Evolutionary conservation across 2,113 vertebrate species (phyloP).

Genomic region (Zeus faber): DNA sequence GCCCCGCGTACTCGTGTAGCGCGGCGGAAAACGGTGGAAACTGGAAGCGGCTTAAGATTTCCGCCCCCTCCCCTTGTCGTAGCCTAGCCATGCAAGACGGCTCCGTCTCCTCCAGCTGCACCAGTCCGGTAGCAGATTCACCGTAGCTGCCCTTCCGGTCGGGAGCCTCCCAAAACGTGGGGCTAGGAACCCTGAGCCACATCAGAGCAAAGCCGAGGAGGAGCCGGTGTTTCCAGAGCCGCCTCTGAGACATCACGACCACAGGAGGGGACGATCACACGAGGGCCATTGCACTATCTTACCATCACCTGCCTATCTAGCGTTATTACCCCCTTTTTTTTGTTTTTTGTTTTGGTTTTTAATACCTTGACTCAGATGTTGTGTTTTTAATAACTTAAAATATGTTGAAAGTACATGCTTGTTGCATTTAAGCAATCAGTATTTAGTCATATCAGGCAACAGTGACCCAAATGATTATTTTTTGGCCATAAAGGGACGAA

Average conservation of each 20-base stretch:
- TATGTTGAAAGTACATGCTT: conserved; percentile 6
- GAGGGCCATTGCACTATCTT: conserved; percentile 36
- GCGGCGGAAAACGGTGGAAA: conserved; percentile 19
- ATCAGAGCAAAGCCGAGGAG: too few relatives aligned
- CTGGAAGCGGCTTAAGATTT: conserved; percentile 14
- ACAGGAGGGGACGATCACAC: not conserved
- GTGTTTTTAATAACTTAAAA: too few relatives aligned
- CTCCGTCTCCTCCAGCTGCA: conserved; percentile 63
- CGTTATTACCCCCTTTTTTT: too few relatives aligned
- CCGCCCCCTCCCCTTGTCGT: conserved; percentile 27
- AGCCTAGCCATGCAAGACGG: conserved; percentile 60
- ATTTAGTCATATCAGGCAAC: conserved; percentile 23
- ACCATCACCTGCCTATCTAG: conserved; percentile 16
- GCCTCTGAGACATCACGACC: not conserved
- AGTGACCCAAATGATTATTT: conserved; percentile 5
- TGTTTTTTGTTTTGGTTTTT: too few relatives aligned
- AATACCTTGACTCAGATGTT: too few relatives aligned
- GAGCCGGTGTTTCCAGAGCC: conserved; percentile 25
- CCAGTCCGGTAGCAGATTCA: conserved; percentile 29
- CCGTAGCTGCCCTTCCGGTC: conserved; percentile 26
- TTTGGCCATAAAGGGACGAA: too few relatives aligned
- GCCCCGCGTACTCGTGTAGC: conserved; percentile 11
- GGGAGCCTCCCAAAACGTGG: conserved; percentile 21
- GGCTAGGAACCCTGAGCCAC: too few relatives aligned
- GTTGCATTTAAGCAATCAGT: conserved; percentile 19